Conservation (phyloP, 2,797 vertebrate genomes). For the Bryconaethiops microstoma region DNA sequence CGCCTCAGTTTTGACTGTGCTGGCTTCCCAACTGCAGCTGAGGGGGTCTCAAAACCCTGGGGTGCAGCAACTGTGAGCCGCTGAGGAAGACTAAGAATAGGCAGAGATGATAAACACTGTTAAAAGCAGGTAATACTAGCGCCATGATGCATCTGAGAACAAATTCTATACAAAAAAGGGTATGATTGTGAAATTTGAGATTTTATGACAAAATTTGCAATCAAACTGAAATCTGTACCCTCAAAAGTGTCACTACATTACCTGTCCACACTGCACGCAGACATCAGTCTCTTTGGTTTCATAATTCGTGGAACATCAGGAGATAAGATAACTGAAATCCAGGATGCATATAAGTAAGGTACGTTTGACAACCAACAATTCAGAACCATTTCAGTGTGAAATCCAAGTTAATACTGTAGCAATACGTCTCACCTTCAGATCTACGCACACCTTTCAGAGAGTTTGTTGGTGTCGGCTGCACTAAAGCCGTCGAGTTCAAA, state of each 20-base stretch:
- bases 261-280: slow-evolving; percentile 70
- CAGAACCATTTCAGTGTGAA: not conserved
- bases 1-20: slow-evolving; percentile 69
- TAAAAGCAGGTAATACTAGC: too few relatives aligned
- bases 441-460: slow-evolving; percentile 58
- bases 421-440: slow-evolving; percentile 65
- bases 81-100: slow-evolving; percentile 64
- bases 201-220: too few relatives aligned
- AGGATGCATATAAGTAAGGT: not conserved
- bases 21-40: slow-evolving; percentile 44
- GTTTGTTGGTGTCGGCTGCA: slow-evolving; percentile 60
- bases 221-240: too few relatives aligned
- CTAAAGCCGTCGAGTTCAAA: slow-evolving; percentile 64
- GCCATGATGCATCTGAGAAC: too few relatives aligned
- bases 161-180: too few relatives aligned
- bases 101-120: not conserved
- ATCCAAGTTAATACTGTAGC: not conserved
- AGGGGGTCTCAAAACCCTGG: slow-evolving; percentile 59
- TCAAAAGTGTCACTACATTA: slow-evolving; percentile 42
- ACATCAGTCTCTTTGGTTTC: slow-evolving; percentile 69
- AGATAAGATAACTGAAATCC: slow-evolving; percentile 60
- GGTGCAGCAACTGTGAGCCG: slow-evolving; percentile 51
- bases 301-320: slow-evolving; percentile 64
- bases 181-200: too few relatives aligned
- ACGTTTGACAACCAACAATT: not conserved